Evolutionary conservation across 2,888 invertebrate genomes (phyloP).

Genomic region (Noctua fimbriata): DNA sequence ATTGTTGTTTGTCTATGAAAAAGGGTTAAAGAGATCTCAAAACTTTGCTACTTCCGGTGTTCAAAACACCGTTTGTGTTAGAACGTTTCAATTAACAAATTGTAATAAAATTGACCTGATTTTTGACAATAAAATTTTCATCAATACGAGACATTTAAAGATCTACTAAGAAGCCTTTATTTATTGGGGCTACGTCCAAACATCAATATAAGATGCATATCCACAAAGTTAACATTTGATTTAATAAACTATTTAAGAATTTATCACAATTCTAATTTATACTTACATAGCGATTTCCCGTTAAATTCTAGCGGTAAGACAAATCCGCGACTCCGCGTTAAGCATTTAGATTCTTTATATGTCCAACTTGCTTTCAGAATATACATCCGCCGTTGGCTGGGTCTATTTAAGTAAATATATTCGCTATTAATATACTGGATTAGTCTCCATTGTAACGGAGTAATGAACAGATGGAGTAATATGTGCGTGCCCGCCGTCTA

Average conservation of each 20-base stretch:
- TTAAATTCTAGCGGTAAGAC: conserved; percentile 46
- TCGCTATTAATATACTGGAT: conserved; percentile 52
- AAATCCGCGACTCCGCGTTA: conserved; percentile 43
- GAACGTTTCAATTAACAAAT: conserved; percentile 2
- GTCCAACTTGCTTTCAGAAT: conserved; percentile 52
- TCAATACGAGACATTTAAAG: conserved; percentile 44
- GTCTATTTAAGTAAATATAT: conserved; percentile 53
- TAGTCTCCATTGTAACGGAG: conserved; percentile 23
- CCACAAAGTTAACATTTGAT: conserved; percentile 51
- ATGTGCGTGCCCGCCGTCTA: background rate
- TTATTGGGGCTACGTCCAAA: conserved; percentile 61
- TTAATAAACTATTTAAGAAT: conserved; percentile 60
- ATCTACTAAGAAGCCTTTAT: conserved; percentile 49
- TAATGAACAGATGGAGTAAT: conserved; percentile 48
- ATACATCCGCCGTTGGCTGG: conserved; percentile 45
- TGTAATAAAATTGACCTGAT: conserved; percentile 18
- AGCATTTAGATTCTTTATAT: conserved; percentile 57
- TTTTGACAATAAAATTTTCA: conserved; percentile 28
- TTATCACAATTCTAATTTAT: conserved; percentile 66
- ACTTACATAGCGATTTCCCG: conserved; percentile 48
- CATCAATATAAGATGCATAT: conserved; percentile 53
- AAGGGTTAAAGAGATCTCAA: background rate
- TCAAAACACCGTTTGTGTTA: conserved; percentile 26
- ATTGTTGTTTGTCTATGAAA: background rate
- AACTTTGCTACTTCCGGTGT: conserved; percentile 26